Base-by-base conservation (phyloP, 2,888 invertebrate genomes). In the Gastracanthus pulcherrimus region DNA sequence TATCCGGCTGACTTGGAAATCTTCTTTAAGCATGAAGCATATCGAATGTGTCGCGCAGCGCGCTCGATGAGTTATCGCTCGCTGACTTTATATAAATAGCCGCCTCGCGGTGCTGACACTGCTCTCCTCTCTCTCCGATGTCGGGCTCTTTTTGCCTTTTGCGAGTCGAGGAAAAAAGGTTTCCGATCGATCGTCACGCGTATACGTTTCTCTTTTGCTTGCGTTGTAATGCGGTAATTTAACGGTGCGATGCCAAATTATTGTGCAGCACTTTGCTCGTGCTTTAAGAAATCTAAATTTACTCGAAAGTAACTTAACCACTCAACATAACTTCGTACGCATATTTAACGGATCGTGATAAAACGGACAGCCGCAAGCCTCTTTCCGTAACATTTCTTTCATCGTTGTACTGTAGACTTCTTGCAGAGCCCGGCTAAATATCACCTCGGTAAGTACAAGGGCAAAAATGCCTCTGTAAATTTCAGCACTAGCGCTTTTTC, bases 1-100 rank as follows among this genome's bases (percentile, higher is more conserved):
- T 82, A 79, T 79, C 75, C 79, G 79, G 82, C 75, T 82, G 82
- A 82, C 81, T 77, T 74, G 72, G 51, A 74, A 77, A 77, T 81
- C 77, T 67, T 69, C 81, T 81, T 77, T 81, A 69, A 76, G 60
- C 81, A 60, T 76, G 76, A 81, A 81, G 76, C 71, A 76, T 23
- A 71, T 76, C 81, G 72, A 76, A 81, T 72, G 58, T 41, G 70
- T 76, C 80, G 80, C 76, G 41, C 45, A 41, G 80, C 70, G 41
- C 9, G 26, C 36, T n/a, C 48, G 34, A 76, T 76, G 80, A 80
- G 34, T 64, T 76, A 80, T 64, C 55, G 58, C 16, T 6, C 70
- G 41, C 75, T 45, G 70, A 34, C 55, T 74, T 58, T 64, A 26
- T 74, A 67, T 48, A 36, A 79, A 67, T 67, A 74, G 41, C 45